phyloP scores from a whole-genome alignment of 1,140 invertebrate genomes.

The Octopus sinensis region DNA sequence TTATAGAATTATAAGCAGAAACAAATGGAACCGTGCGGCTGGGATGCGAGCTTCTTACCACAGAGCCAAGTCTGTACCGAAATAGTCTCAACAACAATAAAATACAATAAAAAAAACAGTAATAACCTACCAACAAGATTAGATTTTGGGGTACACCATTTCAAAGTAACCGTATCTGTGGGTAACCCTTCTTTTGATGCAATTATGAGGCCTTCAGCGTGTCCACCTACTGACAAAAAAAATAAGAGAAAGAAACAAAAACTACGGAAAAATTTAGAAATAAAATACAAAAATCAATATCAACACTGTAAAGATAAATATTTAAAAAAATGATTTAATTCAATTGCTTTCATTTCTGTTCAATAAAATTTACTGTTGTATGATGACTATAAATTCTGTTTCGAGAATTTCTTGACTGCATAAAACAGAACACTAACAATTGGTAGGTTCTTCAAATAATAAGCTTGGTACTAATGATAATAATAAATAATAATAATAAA shows the following conservation, averaged over 20 bases:
- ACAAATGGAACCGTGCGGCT: no score
- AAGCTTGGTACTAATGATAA: no score
- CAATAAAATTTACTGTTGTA: no score
- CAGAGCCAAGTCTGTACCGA: no score
- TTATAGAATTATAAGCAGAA: no score
- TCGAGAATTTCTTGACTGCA: not conserved
- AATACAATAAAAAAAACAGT: not conserved
- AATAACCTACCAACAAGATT: conserved; percentile 66
- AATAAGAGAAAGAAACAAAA: not conserved
- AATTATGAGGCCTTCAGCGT: conserved; percentile 54
- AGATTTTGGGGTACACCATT: conserved; percentile 90
- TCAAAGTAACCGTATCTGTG: conserved; percentile 78
- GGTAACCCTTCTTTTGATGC: conserved; percentile 66
- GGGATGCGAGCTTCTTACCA: no score
- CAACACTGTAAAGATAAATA: not conserved
- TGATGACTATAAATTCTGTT: not conserved
- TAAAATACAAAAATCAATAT: not conserved
- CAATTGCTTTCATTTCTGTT: not conserved
- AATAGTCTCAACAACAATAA: not conserved
- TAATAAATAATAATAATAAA: no score
- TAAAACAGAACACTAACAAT: no score
- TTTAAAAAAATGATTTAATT: not conserved
- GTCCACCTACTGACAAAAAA: conserved; percentile 30
- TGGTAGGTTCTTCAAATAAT: no score
- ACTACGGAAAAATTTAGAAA: not conserved